Evolutionary conservation across 2,113 vertebrate genomes (phyloP).

Genomic region (Lophotis ruficrista): DNA sequence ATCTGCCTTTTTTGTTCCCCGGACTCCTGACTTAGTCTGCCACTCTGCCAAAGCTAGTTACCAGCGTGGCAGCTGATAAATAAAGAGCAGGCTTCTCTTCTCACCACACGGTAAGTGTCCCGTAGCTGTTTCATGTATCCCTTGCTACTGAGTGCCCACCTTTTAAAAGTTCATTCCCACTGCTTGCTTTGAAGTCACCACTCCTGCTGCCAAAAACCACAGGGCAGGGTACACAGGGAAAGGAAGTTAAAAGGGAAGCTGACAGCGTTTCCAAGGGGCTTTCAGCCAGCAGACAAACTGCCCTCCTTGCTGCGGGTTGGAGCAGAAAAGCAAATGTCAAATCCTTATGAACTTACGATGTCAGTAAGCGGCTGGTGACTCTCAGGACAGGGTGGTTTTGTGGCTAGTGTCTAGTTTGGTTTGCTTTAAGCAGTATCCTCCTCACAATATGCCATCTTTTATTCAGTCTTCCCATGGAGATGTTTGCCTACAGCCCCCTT

Average conservation of each 20-base stretch:
- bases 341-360: background rate
- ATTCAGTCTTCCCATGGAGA: background rate
- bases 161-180: background rate
- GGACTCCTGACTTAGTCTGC: background rate
- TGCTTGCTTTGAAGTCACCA: background rate
- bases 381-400: background rate
- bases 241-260: background rate
- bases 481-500: background rate
- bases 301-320: background rate
- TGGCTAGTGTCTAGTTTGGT: background rate
- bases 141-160: background rate
- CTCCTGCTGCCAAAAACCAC: background rate
- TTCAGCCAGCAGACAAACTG: background rate
- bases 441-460: background rate
- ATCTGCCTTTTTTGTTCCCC: background rate
- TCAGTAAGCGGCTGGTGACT: background rate
- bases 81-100: background rate
- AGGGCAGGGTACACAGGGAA: background rate
- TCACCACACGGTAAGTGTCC: background rate
- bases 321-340: background rate
- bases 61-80: background rate
- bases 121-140: background rate
- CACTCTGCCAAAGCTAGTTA: conserved; percentile 7
- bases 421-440: background rate
- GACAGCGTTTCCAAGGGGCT: background rate